Evolutionary conservation across 2,797 vertebrate genomes (phyloP), one percentile per base, ranked within the genome.

Genomic region (Coracias cyanogaster): DNA sequence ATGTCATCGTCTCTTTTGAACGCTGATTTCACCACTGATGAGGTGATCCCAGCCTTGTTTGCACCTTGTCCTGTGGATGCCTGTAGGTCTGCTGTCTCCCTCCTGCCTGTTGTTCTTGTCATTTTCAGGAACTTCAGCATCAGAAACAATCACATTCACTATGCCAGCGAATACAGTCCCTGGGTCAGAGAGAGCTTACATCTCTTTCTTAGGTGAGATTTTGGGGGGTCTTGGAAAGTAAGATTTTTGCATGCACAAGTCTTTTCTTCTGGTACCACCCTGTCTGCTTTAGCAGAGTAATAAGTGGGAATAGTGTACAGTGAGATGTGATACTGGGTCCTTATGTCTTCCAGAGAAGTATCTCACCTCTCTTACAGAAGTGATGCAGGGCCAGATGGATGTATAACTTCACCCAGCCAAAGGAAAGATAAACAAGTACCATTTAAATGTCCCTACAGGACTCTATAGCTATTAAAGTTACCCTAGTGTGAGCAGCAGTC

Each of bases 151-250:
- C 70, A 86, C 93, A 45, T 93, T 98, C 65, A 57, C 89, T 6
- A 4, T 97, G 48, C 97, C 97, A 15, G 90, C 39, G n/a, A 91
- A 93, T 10, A 37, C 35, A 10, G 96, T 98, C 57, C 93, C 94
- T 21, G 97, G 97, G 37, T 98, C 98, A 1, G 33, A 94, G 51
- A 95, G 95, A 82, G 97, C 96, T 51, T 93, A 91, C 37, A 62
- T 98, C 64, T 86, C 92, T 61, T 97, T 95, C 71, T 93, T 97
- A 90, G 97, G 97, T 98, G 81, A 97, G 97, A 76, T 82, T 76
- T 48, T 41, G 4, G 6, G 15, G 26, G 4, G 1, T 45, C 43
- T 67, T 73, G 35, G 66, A 60, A 79, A 84, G 21, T 15, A 83
- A 26, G 46, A 57, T 37, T 74, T 85, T 89, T 46, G 28, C 28